A percentile compares a stretch with the other conserved stretches of the same genome.
Conservation (phyloP, 1,140 invertebrate genomes). For the Bombus sylvicola region DNA sequence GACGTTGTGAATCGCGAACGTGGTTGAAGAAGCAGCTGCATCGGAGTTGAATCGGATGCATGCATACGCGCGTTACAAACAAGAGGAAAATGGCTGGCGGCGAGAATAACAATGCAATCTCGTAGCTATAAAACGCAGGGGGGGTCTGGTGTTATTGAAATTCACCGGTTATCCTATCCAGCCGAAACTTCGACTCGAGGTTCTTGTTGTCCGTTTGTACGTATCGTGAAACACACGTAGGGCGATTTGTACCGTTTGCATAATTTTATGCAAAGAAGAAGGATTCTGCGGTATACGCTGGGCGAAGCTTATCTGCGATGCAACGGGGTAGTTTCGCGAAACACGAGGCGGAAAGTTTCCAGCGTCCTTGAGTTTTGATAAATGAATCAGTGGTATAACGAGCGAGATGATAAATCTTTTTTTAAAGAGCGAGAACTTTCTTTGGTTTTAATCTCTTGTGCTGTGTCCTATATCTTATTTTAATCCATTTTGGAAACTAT, state of each 20-base stretch:
- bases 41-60: conserved; percentile 72
- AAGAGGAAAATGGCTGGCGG: conserved; percentile 17
- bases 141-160: conserved; percentile 34
- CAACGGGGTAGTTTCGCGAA: neutral
- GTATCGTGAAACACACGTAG: neutral
- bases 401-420: neutral
- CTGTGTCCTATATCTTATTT: too few species aligned
- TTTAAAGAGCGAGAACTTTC: neutral
- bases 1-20: conserved; percentile 69
- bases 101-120: conserved; percentile 77
- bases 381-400: neutral
- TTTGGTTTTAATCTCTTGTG: neutral
- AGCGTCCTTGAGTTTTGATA: neutral
- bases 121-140: conserved; percentile 46
- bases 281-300: too few species aligned
- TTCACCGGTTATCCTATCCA: conserved; percentile 11
- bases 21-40: conserved; percentile 68
- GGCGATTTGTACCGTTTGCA: neutral
- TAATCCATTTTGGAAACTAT: too few species aligned
- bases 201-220: neutral
- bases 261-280: neutral
- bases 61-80: conserved; percentile 15
- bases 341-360: neutral
- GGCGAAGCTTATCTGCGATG: neutral
- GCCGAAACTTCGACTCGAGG: neutral